Percentiles rank a stretch among this genome's conserved stretches.
Conservation (phyloP, 2,113 vertebrate species). For the Saccopteryx leptura region DNA sequence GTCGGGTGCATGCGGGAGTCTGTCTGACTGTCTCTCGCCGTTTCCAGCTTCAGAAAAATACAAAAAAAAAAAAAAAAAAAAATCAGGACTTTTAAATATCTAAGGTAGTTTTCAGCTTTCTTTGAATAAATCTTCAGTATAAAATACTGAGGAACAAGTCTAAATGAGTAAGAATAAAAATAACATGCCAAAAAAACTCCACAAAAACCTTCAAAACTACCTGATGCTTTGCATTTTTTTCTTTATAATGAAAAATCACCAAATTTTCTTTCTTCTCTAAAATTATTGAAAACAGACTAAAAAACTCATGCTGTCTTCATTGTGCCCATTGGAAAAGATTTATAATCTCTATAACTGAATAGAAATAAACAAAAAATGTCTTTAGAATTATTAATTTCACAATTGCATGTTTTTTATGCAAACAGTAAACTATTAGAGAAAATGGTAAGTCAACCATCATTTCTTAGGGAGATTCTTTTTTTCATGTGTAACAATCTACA, state of each 20-base stretch:
- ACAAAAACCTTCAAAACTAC: neutral
- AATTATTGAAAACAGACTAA: constrained; percentile 50
- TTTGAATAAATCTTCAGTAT: constrained; percentile 20
- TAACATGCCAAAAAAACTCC: neutral
- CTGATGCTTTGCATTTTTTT: constrained; percentile 24
- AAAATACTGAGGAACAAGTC: constrained; percentile 31
- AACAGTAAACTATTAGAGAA: constrained; percentile 22
- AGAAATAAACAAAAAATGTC: constrained; percentile 6
- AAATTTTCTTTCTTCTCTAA: constrained; percentile 42
- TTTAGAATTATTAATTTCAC: constrained; percentile 6
- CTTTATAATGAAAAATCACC: constrained; percentile 30
- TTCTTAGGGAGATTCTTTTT: constrained; percentile 3
- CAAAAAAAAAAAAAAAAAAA: neutral
- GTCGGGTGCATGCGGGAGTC: no score
- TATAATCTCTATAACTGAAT: neutral
- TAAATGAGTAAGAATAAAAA: constrained; percentile 43
- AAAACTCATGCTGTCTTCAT: neutral
- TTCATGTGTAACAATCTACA: neutral
- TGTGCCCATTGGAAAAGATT: neutral
- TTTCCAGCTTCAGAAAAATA: no score
- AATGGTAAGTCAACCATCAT: constrained; percentile 28
- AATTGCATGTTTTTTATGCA: neutral
- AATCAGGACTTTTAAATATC: constrained; percentile 16
- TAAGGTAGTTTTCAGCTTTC: constrained; percentile 17
- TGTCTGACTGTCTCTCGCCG: no score